Evolutionary conservation across 2,113 vertebrate genomes (phyloP), one percentile per base, ranked within the genome.

Genomic region (Syrmaticus mikado): DNA sequence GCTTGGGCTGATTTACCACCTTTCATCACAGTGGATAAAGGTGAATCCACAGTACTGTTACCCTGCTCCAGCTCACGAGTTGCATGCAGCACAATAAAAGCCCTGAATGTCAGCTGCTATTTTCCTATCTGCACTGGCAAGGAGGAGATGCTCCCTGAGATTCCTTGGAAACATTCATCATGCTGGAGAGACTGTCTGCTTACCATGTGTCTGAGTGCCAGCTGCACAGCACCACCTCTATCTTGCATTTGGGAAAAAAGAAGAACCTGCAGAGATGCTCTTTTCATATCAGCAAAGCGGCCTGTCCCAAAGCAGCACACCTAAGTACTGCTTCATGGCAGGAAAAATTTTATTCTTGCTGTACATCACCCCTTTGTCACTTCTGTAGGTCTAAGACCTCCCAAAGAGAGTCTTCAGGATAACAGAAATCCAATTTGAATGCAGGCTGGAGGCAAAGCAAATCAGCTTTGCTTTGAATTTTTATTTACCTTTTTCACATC

Each of bases 1-100:
- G 64, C 70, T 30, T 5, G 58, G 58, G 71, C 72, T 30, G 48
- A n/a, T 5, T 0, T 14, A 43, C 50, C 55, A 14, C 34, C 64
- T 48, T n/a, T 9, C 52, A 24, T 19, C 3, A 0, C 32, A 10
- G 67, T 0, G 32, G 73, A 14, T 8, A 18, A 53, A 66, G 55
- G 57, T 43, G 68, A 45, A 22, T 30, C 50, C n/a, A 7, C 0
- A 0, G 19, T 40, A 52, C 57, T 22, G 53, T 20, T 40, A 34
- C 1, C 61, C 65, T 2, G 2, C 62, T 65, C 2, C 1, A 34
- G 41, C 41, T 40, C 3, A 1, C 1, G 0, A 4, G 38, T 3
- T 41, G 60, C 46, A 17, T 2, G 1, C 46, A 27, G 65, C 30
- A 68, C 70, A 64, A 13, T 11, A 55, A 46, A 74, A 77, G 40